Base-by-base conservation (phyloP, 2,113 vertebrate species). In the Neopipo cinnamomea region DNA sequence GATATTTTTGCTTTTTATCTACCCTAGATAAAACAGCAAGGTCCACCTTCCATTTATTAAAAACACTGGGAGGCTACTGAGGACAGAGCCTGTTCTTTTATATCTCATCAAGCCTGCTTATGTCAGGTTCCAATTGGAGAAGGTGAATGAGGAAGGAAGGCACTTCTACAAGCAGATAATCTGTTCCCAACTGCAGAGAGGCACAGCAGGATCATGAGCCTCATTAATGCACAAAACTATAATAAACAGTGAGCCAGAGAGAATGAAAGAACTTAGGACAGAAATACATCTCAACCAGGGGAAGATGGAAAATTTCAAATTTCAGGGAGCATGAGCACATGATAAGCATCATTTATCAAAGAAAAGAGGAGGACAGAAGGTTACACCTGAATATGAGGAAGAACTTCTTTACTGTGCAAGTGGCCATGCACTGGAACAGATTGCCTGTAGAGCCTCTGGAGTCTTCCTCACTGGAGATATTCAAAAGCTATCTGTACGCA, bases 171-270 rank as follows among this genome's bases (percentile, higher is more conserved):
- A 46, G 74, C 8, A 75, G 17, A 67, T 81, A 19, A 37, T 81
- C 74, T 62, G 12, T 58, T 47, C 46, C 73, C 55, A 74, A 0
- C 22, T 49, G 61, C 0, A 0, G 16, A 52, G 73, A 61, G 53
- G 20, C 2, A 3, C 70, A 65, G 39, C 37, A 62, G 72, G 39
- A 79, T 9, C 17, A 17, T 68, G 62, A 91, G 19, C 25, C n/a
- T 72, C 33, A 33, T 82, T 63, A 78, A 46, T 58, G 18, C 71
- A 90, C 37, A 42, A 63, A 63, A 31, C 39, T 39, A 0, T n/a
- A 47, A 78, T 58, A 37, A 25, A 31, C 9, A 35, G 41, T 41
- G n/a, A 66, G 14, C 28, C 56, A 53, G 56, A 63, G 31, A 74
- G 39, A 62, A 55, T 42, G 56, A 50, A 68, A 63, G 37, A 88